Evolutionary conservation across 1,140 invertebrate genomes (phyloP).

Genomic region (Paraescarpia echinospica): DNA sequence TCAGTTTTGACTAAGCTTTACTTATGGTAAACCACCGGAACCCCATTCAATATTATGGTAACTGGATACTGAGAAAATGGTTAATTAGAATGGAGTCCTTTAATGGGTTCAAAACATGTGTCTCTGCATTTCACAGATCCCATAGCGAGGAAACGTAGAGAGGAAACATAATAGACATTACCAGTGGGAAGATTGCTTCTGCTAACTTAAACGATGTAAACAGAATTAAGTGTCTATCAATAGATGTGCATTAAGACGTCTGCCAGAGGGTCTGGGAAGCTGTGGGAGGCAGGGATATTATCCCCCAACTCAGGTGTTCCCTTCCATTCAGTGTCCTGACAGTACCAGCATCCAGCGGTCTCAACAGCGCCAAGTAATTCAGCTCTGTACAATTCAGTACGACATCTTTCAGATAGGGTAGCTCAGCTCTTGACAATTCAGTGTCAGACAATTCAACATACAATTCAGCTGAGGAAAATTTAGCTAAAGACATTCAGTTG

Average conservation of each 20-base stretch:
- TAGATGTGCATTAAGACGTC: neutral
- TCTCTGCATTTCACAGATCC: neutral
- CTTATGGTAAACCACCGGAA: neutral
- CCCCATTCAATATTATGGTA: neutral
- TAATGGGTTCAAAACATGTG: neutral
- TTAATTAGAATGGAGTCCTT: neutral
- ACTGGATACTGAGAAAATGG: neutral
- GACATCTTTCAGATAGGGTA: neutral
- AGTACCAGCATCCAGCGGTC: neutral
- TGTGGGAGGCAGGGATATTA: neutral
- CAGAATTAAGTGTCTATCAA: neutral
- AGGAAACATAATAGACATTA: neutral
- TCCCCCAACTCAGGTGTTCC: neutral
- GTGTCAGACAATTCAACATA: neutral
- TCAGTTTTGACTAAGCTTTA: neutral
- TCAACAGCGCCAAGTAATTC: neutral
- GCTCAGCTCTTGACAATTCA: neutral
- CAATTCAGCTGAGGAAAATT: neutral
- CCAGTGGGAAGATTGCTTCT: neutral
- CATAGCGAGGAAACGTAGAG: too few relatives aligned
- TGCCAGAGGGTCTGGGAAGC: neutral
- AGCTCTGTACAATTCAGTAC: neutral
- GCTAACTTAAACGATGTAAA: neutral
- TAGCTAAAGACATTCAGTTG: neutral
- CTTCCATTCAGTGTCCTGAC: neutral